These are phyloP conservation scores for Myotis vivesi DNA, from an alignment of 2,797 vertebrate species.

Conservation along the genomic window DNA sequence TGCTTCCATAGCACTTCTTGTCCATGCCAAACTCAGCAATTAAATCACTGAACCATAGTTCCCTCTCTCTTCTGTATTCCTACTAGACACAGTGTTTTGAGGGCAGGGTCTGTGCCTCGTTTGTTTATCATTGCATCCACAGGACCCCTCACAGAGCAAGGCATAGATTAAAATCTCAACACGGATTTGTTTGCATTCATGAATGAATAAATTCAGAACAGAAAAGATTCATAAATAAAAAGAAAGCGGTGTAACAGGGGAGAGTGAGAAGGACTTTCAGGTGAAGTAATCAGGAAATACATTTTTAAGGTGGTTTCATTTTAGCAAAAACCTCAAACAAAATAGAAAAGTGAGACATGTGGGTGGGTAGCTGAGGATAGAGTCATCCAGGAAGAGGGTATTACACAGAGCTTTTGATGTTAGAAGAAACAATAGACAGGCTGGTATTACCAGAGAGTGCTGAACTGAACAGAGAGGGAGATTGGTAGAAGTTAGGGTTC, in stretches of 20 bases:
- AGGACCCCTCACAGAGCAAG: neutral
- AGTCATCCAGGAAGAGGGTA: neutral
- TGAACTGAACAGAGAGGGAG: neutral
- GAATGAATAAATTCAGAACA: neutral
- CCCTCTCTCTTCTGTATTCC: neutral
- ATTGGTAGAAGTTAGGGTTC: neutral
- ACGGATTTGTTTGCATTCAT: neutral
- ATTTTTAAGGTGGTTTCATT: neutral
- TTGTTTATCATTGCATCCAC: neutral
- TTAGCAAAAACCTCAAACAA: neutral
- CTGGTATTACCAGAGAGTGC: neutral
- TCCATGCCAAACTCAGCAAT: accelerated
- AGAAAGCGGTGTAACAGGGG: neutral
- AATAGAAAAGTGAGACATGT: neutral
- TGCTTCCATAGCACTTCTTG: neutral
- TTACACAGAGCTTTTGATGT: neutral
- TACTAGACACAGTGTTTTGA: neutral
- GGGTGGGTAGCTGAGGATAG: neutral
- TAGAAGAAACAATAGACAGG: neutral
- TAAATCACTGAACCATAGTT: neutral
- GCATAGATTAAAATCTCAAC: neutral
- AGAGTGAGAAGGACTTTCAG: neutral
- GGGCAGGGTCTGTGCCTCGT: neutral
- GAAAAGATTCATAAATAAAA: neutral
- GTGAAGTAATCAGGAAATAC: neutral